A percentile compares a stretch with the other conserved stretches of the same genome.
Conservation (phyloP, 2,888 invertebrate species). For the Dynastes maya region DNA sequence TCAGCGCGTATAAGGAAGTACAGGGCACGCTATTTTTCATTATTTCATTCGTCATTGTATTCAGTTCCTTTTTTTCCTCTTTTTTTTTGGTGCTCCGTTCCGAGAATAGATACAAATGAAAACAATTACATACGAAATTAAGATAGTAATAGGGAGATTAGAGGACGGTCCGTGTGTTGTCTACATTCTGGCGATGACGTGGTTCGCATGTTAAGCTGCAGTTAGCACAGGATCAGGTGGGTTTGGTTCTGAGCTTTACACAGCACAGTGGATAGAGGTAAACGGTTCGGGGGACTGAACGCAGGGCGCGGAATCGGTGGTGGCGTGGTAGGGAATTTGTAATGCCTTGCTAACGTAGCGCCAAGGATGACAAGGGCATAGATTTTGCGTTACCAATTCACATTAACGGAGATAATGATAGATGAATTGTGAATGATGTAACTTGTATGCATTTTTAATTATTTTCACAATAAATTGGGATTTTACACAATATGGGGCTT, state of each 20-base stretch:
- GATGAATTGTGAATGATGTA: no score
- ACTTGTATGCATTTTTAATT: no score
- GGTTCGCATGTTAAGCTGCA: constrained; percentile 66
- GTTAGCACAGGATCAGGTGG: constrained; percentile 65
- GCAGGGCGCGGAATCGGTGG: constrained; percentile 56
- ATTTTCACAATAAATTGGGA: no score
- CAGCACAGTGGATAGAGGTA: constrained; percentile 51
- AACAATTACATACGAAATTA: constrained; percentile 63
- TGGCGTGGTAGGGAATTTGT: constrained; percentile 58
- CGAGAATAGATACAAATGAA: constrained; percentile 49
- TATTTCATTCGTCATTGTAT: not conserved
- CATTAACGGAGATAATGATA: not conserved
- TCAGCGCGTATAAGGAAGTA: constrained; percentile 3
- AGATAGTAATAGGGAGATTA: constrained; percentile 65
- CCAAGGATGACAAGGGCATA: constrained; percentile 54
- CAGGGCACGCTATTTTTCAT: no score
- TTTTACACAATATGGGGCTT: no score
- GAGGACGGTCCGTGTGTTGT: constrained; percentile 61
- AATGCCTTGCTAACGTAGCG: constrained; percentile 57
- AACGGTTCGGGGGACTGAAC: constrained; percentile 50
- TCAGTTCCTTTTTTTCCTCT: not conserved
- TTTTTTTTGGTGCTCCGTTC: constrained; percentile 2
- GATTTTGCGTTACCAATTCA: constrained; percentile 52
- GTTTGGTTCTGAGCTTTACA: constrained; percentile 64
- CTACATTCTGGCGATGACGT: constrained; percentile 63